A percentile compares a stretch with the other conserved stretches of the same genome.
Evolutionary conservation across 2,888 invertebrate species (phyloP).

Genomic region (Hedya salicella): DNA sequence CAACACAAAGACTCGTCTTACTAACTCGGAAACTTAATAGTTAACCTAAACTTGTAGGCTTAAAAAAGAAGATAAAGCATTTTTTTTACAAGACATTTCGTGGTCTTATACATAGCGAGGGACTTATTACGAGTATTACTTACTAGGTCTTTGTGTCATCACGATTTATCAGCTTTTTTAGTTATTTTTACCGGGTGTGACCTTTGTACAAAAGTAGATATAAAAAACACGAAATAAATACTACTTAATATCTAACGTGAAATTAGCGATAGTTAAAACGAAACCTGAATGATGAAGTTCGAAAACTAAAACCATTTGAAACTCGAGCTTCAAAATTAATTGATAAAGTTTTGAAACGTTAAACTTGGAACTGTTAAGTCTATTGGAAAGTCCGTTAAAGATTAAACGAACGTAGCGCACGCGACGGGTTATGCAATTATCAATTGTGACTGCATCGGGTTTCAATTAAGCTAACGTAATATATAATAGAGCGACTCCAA

Average conservation of each 20-base stretch:
- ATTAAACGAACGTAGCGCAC: conserved; percentile 24
- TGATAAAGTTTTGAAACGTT: conserved; percentile 36
- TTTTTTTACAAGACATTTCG: too few species aligned
- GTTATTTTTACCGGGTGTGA: too few species aligned
- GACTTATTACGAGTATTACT: too few species aligned
- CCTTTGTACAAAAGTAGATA: too few species aligned
- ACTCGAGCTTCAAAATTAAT: conserved; percentile 6
- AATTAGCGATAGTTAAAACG: background rate
- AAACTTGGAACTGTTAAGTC: conserved; percentile 35
- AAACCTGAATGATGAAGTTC: conserved; percentile 9
- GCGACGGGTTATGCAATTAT: conserved; percentile 39
- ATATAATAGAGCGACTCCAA: too few species aligned
- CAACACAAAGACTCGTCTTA: too few species aligned
- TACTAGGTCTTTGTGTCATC: too few species aligned
- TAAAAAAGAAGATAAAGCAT: too few species aligned
- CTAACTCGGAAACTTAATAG: too few species aligned
- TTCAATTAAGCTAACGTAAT: conserved; percentile 2
- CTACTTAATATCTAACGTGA: conserved; percentile 1
- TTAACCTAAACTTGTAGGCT: too few species aligned
- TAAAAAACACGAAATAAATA: background rate
- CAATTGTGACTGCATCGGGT: conserved; percentile 21
- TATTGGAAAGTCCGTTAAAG: conserved; percentile 37
- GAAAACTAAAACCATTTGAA: conserved; percentile 28
- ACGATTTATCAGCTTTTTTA: too few species aligned
- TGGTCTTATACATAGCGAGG: too few species aligned